phyloP scores from a whole-genome alignment of 2,797 vertebrate species.

The Cryptoprocta ferox region DNA sequence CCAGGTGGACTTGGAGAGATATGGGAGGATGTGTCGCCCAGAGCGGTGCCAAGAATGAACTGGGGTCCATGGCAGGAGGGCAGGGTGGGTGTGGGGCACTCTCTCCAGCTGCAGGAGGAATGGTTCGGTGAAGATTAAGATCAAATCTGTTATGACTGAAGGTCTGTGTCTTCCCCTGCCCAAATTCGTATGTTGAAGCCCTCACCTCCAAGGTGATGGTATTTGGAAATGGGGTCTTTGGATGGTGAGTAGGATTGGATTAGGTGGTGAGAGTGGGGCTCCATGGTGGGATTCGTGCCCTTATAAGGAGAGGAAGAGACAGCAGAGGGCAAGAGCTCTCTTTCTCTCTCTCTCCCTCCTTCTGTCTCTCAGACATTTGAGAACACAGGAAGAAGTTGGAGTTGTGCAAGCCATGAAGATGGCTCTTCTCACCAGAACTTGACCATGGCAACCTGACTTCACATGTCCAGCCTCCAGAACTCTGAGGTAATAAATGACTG shows the following conservation, averaged over 20 bases:
- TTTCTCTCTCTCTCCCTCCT: neutral
- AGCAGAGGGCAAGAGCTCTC: neutral
- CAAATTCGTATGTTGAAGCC: too few relatives aligned
- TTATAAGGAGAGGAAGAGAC: neutral
- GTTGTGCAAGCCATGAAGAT: neutral
- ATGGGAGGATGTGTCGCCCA: neutral
- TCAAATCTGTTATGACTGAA: neutral
- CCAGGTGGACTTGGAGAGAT: neutral
- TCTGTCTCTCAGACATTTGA: neutral
- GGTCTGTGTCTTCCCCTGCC: accelerated
- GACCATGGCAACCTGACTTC: neutral
- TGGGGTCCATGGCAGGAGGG: accelerated
- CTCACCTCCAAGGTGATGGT: accelerated
- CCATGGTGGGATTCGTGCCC: neutral
- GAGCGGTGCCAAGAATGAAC: neutral
- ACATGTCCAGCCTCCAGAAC: neutral
- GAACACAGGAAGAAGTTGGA: neutral
- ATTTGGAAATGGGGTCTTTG: neutral
- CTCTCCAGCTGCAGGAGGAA: neutral
- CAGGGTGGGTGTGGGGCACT: accelerated
- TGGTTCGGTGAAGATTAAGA: neutral
- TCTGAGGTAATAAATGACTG: too few relatives aligned
- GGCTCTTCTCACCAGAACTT: neutral
- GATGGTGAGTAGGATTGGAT: neutral
- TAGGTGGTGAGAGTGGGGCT: neutral